Base-by-base conservation (phyloP, 1,140 invertebrate genomes). In the Papilio dardanus region DNA sequence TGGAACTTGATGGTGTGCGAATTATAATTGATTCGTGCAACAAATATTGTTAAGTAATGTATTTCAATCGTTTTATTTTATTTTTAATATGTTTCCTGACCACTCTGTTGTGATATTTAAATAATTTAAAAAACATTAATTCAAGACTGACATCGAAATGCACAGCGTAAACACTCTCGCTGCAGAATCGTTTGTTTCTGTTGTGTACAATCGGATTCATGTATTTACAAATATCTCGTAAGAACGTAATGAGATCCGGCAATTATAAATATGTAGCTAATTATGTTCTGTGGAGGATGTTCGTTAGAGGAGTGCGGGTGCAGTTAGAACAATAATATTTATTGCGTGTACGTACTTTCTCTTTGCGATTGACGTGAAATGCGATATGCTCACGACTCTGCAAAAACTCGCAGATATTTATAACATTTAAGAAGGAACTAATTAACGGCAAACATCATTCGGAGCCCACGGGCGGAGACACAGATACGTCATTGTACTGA, bases 321-420 rank as follows among this genome's bases (percentile, higher is more conserved):
- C 50, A 8, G 50, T 54, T 54, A 19, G 19, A 46, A 54, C 50
- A 54, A 54, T 54, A 24, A 62, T 62, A 62, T 62, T 62, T 62
- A 30, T 62, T 62, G 54, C 54, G 54, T 62, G 54, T 62, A 28
- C 28, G 24, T 12, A 62, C 54, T 62, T 62, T 62, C 54, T 28
- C 54, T 62, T 62, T 28, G 54, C 54, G 24, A 62, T 28, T 28
- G 24, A 28, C 24, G 54, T 58, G 54, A 58, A 58, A 58, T 58
- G 24, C 54, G 24, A 58, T 58, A 28, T 12, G 12, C 24, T 62
- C 24, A 62, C 24, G 19, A 21, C 46, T 50, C n/a, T 28, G 3
- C 12, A 3, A 16, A 62, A 62, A 14, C 24, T 62, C 30, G 10
- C 54, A 28, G 12, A 30, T 12, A 62, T 62, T 62, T 28, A 24